Percentiles rank a stretch among this genome's conserved stretches.
Conservation (phyloP, 2,888 invertebrate species). For the Chrysolina oricalcia region DNA sequence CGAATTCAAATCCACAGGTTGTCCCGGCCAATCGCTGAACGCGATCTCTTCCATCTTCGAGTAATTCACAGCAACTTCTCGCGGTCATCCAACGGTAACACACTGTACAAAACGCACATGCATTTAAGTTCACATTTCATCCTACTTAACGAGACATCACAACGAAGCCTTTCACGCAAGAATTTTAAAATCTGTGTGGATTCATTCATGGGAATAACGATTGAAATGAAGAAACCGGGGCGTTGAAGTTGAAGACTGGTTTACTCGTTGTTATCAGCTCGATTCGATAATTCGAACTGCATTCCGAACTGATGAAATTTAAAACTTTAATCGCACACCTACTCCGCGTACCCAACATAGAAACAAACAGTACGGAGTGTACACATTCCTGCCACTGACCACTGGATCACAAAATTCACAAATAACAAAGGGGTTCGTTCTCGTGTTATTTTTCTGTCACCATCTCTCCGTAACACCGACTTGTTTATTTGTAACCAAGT, state of each 20-base stretch:
- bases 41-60: conserved; percentile 75
- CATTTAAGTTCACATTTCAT: conserved; percentile 21
- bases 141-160: conserved; percentile 12
- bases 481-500: conserved; percentile 50
- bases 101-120: conserved; percentile 21
- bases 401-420: conserved; percentile 7
- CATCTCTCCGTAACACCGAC: conserved; percentile 19
- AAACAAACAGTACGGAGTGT: conserved; percentile 6
- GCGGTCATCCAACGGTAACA: conserved; percentile 57
- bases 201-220: not conserved
- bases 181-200: not conserved
- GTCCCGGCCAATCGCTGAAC: conserved; percentile 78
- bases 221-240: not conserved
- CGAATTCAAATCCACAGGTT: conserved; percentile 73
- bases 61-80: conserved; percentile 65
- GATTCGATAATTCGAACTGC: conserved; percentile 12
- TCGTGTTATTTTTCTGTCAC: conserved; percentile 3
- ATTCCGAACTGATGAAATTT: conserved; percentile 12
- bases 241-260: conserved; percentile 1
- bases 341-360: not conserved
- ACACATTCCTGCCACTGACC: conserved; percentile 3
- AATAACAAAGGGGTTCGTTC: too few relatives aligned
- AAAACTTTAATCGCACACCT: conserved; percentile 24
- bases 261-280: conserved; percentile 1
- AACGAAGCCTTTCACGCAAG: conserved; percentile 7